Evolutionary conservation across 1,140 invertebrate species (phyloP).

Genomic region (Zaprionus gabonicus): DNA sequence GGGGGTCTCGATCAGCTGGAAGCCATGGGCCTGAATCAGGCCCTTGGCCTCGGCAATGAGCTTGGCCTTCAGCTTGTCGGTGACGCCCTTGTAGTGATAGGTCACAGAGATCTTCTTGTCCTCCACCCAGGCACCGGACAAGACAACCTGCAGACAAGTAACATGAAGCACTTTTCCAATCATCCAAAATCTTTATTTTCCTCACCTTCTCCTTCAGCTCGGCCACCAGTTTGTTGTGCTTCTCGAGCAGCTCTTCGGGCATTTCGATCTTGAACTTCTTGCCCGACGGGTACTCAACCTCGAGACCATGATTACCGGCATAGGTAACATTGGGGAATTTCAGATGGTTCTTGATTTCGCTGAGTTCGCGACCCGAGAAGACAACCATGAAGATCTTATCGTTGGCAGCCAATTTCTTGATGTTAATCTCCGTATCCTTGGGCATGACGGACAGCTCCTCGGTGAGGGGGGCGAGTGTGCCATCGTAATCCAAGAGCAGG

Average conservation of each 20-base stretch:
- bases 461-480: conserved; percentile 94
- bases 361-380: conserved; percentile 93
- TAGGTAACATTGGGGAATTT: conserved; percentile 96
- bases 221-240: conserved; percentile 91
- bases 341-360: conserved; percentile 95
- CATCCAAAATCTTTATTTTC: no score
- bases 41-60: conserved; percentile 89
- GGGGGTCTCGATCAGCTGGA: conserved; percentile 91
- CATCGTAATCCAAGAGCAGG: conserved; percentile 94
- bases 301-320: conserved; percentile 95
- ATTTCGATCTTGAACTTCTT: conserved; percentile 97
- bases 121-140: conserved; percentile 95
- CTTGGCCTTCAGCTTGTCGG: conserved; percentile 87
- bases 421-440: conserved; percentile 92
- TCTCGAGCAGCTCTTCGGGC: conserved; percentile 92
- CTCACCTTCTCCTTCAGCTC: conserved; percentile 91
- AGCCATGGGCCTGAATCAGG: conserved; percentile 91
- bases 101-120: conserved; percentile 95
- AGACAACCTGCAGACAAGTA: conserved; percentile 87
- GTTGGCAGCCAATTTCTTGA: conserved; percentile 92
- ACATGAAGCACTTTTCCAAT: background rate
- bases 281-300: conserved; percentile 95
- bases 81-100: conserved; percentile 94
- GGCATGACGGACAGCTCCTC: conserved; percentile 94
- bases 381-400: conserved; percentile 94